Evolutionary conservation across 2,113 vertebrate genomes (phyloP), one percentile per base, ranked within the genome.

Genomic region (Halichoeres trimaculatus): DNA sequence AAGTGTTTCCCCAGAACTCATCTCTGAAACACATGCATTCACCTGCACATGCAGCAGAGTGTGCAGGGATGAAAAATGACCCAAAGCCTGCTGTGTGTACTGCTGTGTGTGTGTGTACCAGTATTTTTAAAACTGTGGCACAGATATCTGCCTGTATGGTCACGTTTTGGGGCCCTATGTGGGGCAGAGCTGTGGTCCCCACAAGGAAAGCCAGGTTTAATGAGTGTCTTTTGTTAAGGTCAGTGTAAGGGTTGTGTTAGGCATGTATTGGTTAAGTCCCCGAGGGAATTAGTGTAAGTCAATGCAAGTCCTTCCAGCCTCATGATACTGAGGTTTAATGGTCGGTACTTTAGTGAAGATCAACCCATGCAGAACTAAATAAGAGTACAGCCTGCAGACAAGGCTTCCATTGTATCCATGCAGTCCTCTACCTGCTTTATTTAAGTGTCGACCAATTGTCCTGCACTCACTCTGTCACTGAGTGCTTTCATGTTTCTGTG

Each of bases 401-500:
- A 85, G 68, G 72, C 72, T 38, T 63, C 50, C 83, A 74, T 81
- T 91, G 70, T 85, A 79, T 86, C 66, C 79, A 55, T 16, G 22
- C 68, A 76, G 74, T 83, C 70, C 54, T 86, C 53, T 81, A 83
- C 81, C 76, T 87, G 76, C 38, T 80, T 75, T 55, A 69, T 85
- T 45, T 58, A 83, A 71, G 73, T 65, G 55, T 16, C 10, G 8
- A 52, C 43, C 57, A 69, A 78, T 67, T 77, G 76, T 79, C 66
- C 40, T 58, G 57, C 63, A 38, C 75, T 47, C 63, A 38, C 75
- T 43, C 77, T 74, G 58, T 78, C 68, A 54, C 55, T 43, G 20
- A 75, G 69, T 20, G 67, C 77, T 84, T 75, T 81, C 56, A 71
- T 83, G 64, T 76, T 4, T 73, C 26, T 48, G 23, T 70, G 51